Evolutionary conservation across 2,888 invertebrate genomes (phyloP), one percentile per base, ranked within the genome.

Genomic region (Drosophila birchii): DNA sequence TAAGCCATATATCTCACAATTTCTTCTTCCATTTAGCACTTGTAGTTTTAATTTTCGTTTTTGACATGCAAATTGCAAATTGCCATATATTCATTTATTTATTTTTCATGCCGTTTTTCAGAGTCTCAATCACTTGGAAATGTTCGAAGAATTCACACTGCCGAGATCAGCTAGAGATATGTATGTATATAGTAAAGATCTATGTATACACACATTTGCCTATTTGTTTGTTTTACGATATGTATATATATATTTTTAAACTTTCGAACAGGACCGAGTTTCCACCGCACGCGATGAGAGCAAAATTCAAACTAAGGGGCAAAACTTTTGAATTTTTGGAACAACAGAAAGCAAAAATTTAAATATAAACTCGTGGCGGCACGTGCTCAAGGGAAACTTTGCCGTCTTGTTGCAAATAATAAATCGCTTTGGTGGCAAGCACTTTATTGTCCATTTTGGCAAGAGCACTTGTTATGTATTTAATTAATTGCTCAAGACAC

Each of bases 401-500:
- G 54, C 23, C 32, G 41, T 43, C 70, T 70, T 70, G 41, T 6
- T n/a, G 26, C 20, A 14, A n/a, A 32, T 49, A 70, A 55, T 60
- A 55, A 70, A 60, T 70, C 9, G 49, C 12, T 5, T 38, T 6
- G 6, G 29, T 29, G n/a, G 20, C 16, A 51, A 58, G 38, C 23
- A 39, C 68, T 44, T 68, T 53, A 34, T 58, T 51, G 57, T 62
- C 41, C 63, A 51, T 20, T 49, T 34, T 14, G 39, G 44, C 36
- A 36, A 26, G 18, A 60, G n/a, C 57, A 49, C 43, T 57, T 41
- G 49, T 53, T 54, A 61, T 59, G 64, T 64, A 55, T 39, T 76
- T 76, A 85, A 85, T 78, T 85, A 82, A 81, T 85, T 60, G 76
- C 74, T 56, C 26, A 11, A 72, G 56, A 68, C 74, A 75, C 67